Base-by-base conservation (phyloP, 1,140 invertebrate species). In the Drosophila insularis region DNA sequence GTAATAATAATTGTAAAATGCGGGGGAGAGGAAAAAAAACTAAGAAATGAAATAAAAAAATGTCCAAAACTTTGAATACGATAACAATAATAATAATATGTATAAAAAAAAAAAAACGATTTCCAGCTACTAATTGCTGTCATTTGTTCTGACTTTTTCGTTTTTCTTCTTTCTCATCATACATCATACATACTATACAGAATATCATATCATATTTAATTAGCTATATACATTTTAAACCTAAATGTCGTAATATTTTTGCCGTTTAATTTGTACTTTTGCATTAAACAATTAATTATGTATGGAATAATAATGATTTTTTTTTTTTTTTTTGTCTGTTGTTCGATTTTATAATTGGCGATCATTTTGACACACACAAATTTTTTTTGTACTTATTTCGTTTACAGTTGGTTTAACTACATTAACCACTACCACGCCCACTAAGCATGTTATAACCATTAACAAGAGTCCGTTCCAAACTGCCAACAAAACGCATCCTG, bases 51-150 rank as follows among this genome's bases (percentile, higher is more conserved):
- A 55, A 74, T 53, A 46, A 73, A 80, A 90, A 91, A 91, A 89
- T 91, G 87, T 91, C 90, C 90, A 91, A 90, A 91, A 91, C 90
- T 91, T 91, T 91, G 90, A 91, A 91, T 91, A 91, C 90, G 90
- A 91, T 90, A 50, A 50, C 21, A 50, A 50, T 50, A 50, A 50
- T 50, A 50, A 46, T 50, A 46, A 46, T 46, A 17, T 89, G 80
- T 89, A 84, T 71, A 76, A 74, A 27, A 27, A 27, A 27, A 27
- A 27, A 27, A 27, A 35, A 35, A 35, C 66, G 27, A 66, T 54
- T 64, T 71, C 66, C 58, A 63, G 68, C 69, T 79, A 78, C 75
- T 72, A 78, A 78, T 72, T 61, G 68, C 58, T 69, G 79, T 78
- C 23, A 62, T 62, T 79, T 76, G 56, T 70, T 74, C 43, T 78